Base-by-base conservation (phyloP, 2,888 invertebrate species). In the Cartodere bifasciata region DNA sequence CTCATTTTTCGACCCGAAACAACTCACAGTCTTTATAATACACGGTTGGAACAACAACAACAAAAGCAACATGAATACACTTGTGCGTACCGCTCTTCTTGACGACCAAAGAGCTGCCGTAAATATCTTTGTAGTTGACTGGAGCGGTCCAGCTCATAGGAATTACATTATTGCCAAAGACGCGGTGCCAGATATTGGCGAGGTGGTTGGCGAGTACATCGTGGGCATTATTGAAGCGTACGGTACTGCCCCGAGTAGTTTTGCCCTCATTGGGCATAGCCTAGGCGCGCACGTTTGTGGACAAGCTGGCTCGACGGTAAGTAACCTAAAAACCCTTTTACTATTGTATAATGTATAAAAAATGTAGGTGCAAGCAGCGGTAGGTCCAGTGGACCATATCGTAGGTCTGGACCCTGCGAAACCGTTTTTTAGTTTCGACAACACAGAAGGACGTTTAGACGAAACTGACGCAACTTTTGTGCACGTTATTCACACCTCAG, bases 331-430 rank as follows among this genome's bases (percentile, higher is more conserved):
- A n/a, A n/a, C n/a, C n/a, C n/a, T n/a, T n/a, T n/a, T n/a, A n/a
- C n/a, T n/a, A n/a, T n/a, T n/a, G n/a, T n/a, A n/a, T n/a, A n/a
- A n/a, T n/a, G n/a, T n/a, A n/a, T n/a, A n/a, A n/a, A n/a, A n/a
- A n/a, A n/a, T n/a, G n/a, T n/a, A n/a, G n/a, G n/a, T n/a, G n/a
- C n/a, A n/a, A n/a, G n/a, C n/a, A 7, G 17, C 29, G 10, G 13
- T 27, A 10, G 40, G 43, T 4, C 32, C 46, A 28, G 41, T 55
- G 6, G 43, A 42, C 24, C 38, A 39, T 14, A 56, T 58, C 20
- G 43, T 52, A 31, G 59, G 55, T 26, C 32, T 59, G 23, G 59
- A 58, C 38, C 56, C 58, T 29, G 58, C 59, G 4, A 40, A 41
- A 14, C 55, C 54, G 3, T 31, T 49, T 2, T 55, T 50, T 35